A percentile compares a stretch with the other conserved stretches of the same genome.
Evolutionary conservation across 2,888 invertebrate species (phyloP).

Genomic region (Eupithecia vulgata): DNA sequence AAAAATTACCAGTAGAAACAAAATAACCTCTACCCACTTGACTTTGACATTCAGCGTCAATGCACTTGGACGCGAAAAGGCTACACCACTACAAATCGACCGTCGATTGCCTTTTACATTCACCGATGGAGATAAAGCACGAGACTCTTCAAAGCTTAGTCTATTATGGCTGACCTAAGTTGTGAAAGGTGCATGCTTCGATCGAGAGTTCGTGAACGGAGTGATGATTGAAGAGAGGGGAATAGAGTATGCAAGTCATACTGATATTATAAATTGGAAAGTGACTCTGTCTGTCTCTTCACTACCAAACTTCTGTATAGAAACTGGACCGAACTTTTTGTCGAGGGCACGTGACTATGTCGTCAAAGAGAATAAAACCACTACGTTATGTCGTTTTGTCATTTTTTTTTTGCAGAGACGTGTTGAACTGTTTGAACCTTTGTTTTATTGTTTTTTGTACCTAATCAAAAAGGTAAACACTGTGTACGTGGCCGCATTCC

Average conservation of each 20-base stretch:
- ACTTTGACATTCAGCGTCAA: constrained; percentile 12
- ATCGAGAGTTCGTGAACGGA: not conserved
- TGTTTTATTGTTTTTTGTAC: no score
- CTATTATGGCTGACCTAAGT: not conserved
- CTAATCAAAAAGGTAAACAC: no score
- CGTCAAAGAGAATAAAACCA: no score
- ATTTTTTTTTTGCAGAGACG: no score
- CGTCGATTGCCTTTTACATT: constrained; percentile 53
- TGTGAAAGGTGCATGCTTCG: not conserved
- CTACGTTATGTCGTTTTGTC: no score
- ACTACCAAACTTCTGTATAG: not conserved
- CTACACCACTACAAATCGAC: constrained; percentile 54
- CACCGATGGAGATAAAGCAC: constrained; percentile 69
- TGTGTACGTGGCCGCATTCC: no score
- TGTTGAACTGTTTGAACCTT: no score
- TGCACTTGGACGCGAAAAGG: constrained; percentile 51
- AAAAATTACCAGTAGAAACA: not conserved
- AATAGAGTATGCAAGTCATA: not conserved
- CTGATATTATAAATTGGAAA: no score
- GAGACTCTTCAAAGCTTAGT: constrained; percentile 39
- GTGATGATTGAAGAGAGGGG: not conserved
- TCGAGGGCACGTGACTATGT: not conserved
- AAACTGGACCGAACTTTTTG: not conserved
- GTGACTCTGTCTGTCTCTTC: not conserved
- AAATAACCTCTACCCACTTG: not conserved